Base-by-base conservation (phyloP, 2,113 vertebrate genomes). In the Todiramphus chloris region DNA sequence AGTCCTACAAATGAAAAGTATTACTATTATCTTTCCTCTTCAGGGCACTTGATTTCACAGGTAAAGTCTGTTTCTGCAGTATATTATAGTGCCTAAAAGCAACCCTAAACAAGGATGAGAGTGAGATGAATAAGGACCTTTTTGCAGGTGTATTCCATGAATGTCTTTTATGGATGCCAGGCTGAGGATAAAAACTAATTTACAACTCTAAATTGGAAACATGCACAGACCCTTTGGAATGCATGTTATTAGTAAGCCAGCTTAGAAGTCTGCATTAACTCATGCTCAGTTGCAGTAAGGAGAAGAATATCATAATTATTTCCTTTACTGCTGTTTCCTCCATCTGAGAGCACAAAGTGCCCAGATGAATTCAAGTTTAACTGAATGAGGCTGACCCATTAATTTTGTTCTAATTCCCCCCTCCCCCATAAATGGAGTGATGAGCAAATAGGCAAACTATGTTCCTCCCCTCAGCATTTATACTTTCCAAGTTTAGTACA, bases 171-270 rank as follows among this genome's bases (percentile, higher is more conserved):
- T 80, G 77, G 72, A 91, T 79, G 89, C 66, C n/a, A 68, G 67
- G 83, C 58, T 95, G 74, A 86, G 80, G 89, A 81, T 93, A 94
- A 93, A 95, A 97, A 74, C 78, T 96, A 93, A 96, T 96, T 96
- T 97, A 91, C 94, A 96, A 69, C 90, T 95, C 48, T 90, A 94
- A 97, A 96, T 83, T 95, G 81, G 88, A 96, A 96, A 94, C 82
- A 91, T 81, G 80, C 92, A 43, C 56, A 95, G 89, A 83, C 80
- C 66, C 28, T 75, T 92, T 93, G 83, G 84, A 93, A 92, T 95
- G 87, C 75, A 58, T 85, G 58, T 68, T 92, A 90, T 92, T 93
- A 95, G 73, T 88, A 92, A 95, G 55, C 24, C 41, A 87, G 62
- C 78, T 97, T 72, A 90, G 91, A 96, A 95, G 89, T 59, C 85